Base-by-base conservation (phyloP, 1,140 invertebrate genomes). In the Meloidogyne chitwoodi region DNA sequence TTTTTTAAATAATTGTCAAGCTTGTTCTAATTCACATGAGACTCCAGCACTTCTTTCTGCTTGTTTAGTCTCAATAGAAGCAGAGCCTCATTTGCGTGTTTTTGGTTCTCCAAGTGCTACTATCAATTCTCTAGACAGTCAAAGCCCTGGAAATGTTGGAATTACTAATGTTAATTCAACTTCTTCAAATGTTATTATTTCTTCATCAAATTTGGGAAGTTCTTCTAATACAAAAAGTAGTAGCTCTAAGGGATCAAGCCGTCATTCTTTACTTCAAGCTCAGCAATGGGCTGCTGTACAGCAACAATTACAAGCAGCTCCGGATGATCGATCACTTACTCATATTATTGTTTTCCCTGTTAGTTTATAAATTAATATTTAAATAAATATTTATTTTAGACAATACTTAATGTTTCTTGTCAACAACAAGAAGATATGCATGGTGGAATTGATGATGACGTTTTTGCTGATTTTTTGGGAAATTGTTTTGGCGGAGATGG, bases 311-410 rank as follows among this genome's bases (percentile, higher is more conserved):
- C 74, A 27, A 29, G 12, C 24, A 19, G 22, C 92, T 67, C 95
- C 94, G 66, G 93, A 93, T 8, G 92, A 95, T 82, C 95, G 98
- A 89, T 93, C 93, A 67, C 94, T 93, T 85, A 99, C 96, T 38
- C 96, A 99, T 88, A 98, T 99, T 80, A 91, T 99, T 76, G 96
- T 98, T 76, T 99, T 99, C 89, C 96, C 96, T 44, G 68, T 16
- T 69, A 19, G 44, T 70, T 70, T 24, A 44, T 10, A 6, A 19
- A 16, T 44, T n/a, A 56, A n/a, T n/a, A 16, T 6, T 41, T 19
- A 38, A 38, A 38, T 16, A 22, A 6, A 16, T 19, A 69, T 31
- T 16, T 8, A n/a, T 26, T 70, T 70, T 11, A 70, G 66, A 99
- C 94, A 11, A 72, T 70, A 56, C 73, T 85, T 0, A 68, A 77